Conservation (phyloP, 2,888 invertebrate genomes). For the Drosophila phalerata region DNA sequence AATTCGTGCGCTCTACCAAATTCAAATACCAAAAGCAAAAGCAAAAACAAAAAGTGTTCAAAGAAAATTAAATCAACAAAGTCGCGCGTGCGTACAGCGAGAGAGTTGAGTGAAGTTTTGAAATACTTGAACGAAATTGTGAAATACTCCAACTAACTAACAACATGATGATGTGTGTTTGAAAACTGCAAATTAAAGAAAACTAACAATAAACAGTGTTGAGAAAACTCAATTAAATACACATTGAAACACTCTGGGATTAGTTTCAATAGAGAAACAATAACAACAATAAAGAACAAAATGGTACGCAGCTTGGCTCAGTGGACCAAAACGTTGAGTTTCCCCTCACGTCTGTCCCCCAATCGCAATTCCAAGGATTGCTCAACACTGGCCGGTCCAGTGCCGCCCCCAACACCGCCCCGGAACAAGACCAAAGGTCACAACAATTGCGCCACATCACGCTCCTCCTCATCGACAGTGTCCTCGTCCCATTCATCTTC, state of each 20-base stretch:
- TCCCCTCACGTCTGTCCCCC: conserved; percentile 93
- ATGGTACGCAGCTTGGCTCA: conserved; percentile 96
- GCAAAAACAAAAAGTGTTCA: conserved; percentile 6
- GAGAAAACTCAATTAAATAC: conserved; percentile 4
- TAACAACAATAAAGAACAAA: conserved; percentile 47
- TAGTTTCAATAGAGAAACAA: conserved; percentile 57
- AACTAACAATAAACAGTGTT: conserved; percentile 33
- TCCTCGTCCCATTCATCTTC: conserved; percentile 80
- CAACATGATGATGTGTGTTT: conserved; percentile 41
- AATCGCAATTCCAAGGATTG: conserved; percentile 92
- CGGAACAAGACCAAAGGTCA: conserved; percentile 85
- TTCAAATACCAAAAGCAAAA: conserved; percentile 9
- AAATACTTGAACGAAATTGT: conserved; percentile 58
- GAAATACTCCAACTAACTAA: conserved; percentile 40
- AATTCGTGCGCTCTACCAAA: conserved; percentile 27
- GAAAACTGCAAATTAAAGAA: conserved; percentile 26
- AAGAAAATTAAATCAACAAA: conserved; percentile 35
- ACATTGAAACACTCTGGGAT: conserved; percentile 66
- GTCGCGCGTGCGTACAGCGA: conserved; percentile 67
- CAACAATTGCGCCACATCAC: conserved; percentile 86
- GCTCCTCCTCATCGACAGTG: conserved; percentile 86
- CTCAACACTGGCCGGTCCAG: conserved; percentile 84
- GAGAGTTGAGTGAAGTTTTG: conserved; percentile 60
- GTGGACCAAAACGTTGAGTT: conserved; percentile 96
- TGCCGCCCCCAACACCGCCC: conserved; percentile 88